Conservation (phyloP, 2,888 invertebrate species). For the Kryphioiulus occultus region DNA sequence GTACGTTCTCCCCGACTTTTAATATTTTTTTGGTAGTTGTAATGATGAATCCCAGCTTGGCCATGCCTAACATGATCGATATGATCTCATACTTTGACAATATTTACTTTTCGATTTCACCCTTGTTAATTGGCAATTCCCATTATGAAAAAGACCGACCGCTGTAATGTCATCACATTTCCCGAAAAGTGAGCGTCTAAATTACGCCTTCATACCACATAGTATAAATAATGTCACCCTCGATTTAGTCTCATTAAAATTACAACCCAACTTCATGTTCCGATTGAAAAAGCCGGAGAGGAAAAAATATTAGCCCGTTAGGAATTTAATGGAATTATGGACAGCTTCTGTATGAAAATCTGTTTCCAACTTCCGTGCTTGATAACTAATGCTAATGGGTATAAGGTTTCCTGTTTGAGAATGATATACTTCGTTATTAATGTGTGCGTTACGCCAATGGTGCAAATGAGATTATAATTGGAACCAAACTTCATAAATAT, state of each 20-base stretch:
- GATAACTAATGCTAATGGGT: constrained; percentile 44
- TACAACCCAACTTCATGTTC: not conserved
- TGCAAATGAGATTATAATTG: constrained; percentile 31
- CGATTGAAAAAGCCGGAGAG: not conserved
- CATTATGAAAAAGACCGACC: not conserved
- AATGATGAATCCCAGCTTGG: not conserved
- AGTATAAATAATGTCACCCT: constrained; percentile 4
- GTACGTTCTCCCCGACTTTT: not conserved
- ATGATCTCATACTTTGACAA: not conserved
- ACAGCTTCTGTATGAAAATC: not conserved
- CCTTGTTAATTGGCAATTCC: constrained; percentile 9
- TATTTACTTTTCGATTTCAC: not conserved
- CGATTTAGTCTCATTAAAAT: constrained; percentile 28
- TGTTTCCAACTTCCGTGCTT: not conserved
- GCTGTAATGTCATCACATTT: constrained; percentile 12
- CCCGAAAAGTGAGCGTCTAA: not conserved
- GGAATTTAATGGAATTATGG: constrained; percentile 1
- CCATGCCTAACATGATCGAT: not conserved
- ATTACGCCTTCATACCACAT: not conserved
- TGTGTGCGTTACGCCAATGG: not conserved
- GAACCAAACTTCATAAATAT: constrained; percentile 25
- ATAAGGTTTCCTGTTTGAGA: constrained; percentile 23
- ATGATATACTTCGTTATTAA: constrained; percentile 18
- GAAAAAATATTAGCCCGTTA: constrained; percentile 32
- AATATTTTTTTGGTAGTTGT: not conserved